Evolutionary conservation across 2,888 invertebrate genomes (phyloP).

Genomic region (Xestia c-nigrum): DNA sequence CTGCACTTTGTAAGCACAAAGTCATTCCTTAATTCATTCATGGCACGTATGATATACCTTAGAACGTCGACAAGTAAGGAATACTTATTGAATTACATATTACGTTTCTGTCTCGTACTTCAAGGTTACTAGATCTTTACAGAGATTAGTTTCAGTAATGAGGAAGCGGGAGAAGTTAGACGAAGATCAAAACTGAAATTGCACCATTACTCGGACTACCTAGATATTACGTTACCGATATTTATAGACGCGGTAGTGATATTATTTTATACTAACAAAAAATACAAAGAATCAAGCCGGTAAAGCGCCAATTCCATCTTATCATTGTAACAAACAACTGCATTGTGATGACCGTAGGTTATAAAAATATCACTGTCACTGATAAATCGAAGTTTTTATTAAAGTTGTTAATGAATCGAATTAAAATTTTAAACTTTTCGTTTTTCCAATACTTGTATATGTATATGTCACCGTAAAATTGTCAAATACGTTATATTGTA

Average conservation of each 20-base stretch:
- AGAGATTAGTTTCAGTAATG: constrained; percentile 5
- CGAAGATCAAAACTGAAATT: constrained; percentile 1
- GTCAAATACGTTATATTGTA: no score
- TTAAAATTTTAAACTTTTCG: not conserved
- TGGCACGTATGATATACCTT: constrained; percentile 3
- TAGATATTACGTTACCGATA: no score
- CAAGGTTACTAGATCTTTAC: constrained; percentile 29
- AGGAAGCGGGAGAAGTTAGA: not conserved
- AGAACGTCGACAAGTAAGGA: constrained; percentile 20
- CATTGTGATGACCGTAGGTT: not conserved
- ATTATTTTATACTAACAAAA: not conserved
- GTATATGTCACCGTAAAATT: no score
- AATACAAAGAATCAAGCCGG: not conserved
- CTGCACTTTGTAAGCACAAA: constrained; percentile 24
- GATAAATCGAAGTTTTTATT: not conserved
- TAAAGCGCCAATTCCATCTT: not conserved
- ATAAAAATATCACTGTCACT: constrained; percentile 1
- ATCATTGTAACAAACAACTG: not conserved
- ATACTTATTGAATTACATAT: constrained; percentile 9
- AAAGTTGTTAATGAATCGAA: not conserved
- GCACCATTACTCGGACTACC: not conserved
- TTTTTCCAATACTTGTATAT: not conserved
- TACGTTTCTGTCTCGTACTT: constrained; percentile 18
- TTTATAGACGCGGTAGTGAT: not conserved
- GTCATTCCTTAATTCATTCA: constrained; percentile 33